These are phyloP conservation scores for Thinocorus orbignyianus DNA, from an alignment of 2,113 vertebrate species.

Conservation along the genomic window DNA sequence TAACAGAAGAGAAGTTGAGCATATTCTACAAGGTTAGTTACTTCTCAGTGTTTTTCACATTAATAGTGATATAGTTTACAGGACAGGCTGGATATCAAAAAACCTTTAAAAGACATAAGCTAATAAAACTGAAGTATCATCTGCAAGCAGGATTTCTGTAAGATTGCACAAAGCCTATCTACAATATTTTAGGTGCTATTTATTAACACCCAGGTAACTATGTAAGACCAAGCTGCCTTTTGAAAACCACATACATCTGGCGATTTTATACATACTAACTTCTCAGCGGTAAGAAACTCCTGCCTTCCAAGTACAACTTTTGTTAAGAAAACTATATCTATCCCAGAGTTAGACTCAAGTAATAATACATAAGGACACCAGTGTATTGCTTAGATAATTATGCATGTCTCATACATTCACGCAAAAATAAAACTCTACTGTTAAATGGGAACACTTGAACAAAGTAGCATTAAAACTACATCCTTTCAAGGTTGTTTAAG, in stretches of 20 bases:
- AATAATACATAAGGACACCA: neutral
- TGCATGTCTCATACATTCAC: neutral
- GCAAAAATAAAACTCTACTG: neutral
- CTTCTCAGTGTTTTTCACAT: neutral
- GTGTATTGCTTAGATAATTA: neutral
- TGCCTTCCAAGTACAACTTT: neutral
- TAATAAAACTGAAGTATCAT: neutral
- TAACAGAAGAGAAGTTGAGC: neutral
- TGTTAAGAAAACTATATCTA: neutral
- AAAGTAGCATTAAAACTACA: neutral
- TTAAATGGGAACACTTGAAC: neutral
- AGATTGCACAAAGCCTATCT: neutral
- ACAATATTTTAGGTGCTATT: neutral
- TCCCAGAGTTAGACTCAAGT: neutral
- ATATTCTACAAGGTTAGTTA: neutral
- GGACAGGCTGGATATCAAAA: neutral
- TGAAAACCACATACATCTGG: fast-evolving
- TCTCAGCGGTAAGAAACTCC: neutral
- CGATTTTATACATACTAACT: neutral
- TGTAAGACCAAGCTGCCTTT: neutral
- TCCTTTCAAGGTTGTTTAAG: neutral
- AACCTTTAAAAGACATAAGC: neutral
- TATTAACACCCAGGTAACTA: neutral
- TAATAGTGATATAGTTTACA: neutral
- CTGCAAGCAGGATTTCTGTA: neutral